Evolutionary conservation across 1,140 invertebrate species (phyloP).

Genomic region (Cydia strobilella): DNA sequence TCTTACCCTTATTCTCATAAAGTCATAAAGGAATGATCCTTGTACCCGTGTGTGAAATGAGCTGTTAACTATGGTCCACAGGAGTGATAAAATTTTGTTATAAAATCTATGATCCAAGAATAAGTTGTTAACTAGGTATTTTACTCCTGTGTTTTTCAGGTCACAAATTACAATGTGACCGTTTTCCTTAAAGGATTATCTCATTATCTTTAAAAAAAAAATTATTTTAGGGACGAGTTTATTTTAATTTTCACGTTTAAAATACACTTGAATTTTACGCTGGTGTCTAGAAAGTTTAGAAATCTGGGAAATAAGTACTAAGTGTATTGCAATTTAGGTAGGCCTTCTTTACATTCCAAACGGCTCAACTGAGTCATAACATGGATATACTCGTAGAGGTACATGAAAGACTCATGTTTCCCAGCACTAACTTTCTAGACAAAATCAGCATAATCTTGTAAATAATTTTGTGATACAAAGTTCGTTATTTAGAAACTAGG

Average conservation of each 20-base stretch:
- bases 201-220: too few relatives aligned
- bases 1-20: too few relatives aligned
- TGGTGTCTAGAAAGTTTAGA: constrained; percentile 30
- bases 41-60: too few relatives aligned
- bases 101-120: too few relatives aligned
- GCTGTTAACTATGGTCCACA: too few relatives aligned
- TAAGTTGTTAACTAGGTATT: too few relatives aligned
- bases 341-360: not conserved
- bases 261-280: not conserved
- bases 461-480: constrained; percentile 28
- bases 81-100: too few relatives aligned
- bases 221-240: not conserved
- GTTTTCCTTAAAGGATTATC: too few relatives aligned
- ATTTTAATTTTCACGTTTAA: not conserved
- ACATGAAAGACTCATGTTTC: not conserved
- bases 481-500: constrained; percentile 10
- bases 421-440: not conserved
- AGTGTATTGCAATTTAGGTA: not conserved
- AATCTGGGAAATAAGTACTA: not conserved
- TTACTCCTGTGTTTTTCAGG: too few relatives aligned
- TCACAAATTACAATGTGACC: too few relatives aligned
- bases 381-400: not conserved
- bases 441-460: not conserved
- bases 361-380: not conserved
- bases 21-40: too few relatives aligned